phyloP scores from a whole-genome alignment of 1,140 invertebrate genomes.

The Calliopsis andreniformis region DNA sequence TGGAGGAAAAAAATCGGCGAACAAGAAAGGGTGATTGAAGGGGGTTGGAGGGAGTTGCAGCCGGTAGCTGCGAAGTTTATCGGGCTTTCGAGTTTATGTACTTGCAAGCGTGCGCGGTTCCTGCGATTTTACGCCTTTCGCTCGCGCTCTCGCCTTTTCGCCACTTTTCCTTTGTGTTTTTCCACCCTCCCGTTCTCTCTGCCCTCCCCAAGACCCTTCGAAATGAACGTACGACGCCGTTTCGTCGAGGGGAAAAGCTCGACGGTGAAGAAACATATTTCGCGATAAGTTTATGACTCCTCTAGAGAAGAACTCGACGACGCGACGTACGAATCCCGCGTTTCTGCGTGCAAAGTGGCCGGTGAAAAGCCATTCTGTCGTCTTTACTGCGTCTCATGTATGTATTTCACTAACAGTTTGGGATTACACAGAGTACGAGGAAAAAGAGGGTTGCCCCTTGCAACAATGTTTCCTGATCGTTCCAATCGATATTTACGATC shows the following conservation, averaged over 20 bases:
- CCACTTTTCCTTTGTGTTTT: slow-evolving; percentile 19
- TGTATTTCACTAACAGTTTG: too few species aligned
- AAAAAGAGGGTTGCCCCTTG: too few species aligned
- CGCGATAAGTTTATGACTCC: slow-evolving; percentile 38
- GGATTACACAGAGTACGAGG: too few species aligned
- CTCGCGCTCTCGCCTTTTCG: slow-evolving; percentile 20
- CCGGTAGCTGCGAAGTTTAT: slow-evolving; percentile 55
- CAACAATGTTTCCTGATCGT: too few species aligned
- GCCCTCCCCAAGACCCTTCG: neutral
- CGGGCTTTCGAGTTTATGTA: slow-evolving; percentile 54
- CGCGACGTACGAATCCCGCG: slow-evolving; percentile 4
- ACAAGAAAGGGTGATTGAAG: slow-evolving; percentile 1
- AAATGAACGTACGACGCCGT: slow-evolving; percentile 37
- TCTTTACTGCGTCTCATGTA: too few species aligned
- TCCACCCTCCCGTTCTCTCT: neutral
- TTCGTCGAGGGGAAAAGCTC: slow-evolving; percentile 6
- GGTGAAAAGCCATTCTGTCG: too few species aligned
- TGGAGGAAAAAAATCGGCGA: neutral
- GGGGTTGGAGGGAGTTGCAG: slow-evolving; percentile 35
- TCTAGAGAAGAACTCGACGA: neutral
- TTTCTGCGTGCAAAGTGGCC: neutral
- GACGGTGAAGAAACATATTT: slow-evolving; percentile 43
- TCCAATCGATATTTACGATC: too few species aligned
- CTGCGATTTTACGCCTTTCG: slow-evolving; percentile 58
- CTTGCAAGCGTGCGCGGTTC: slow-evolving; percentile 45